phyloP scores from a whole-genome alignment of 1,140 invertebrate species.

The Parasteatoda tepidariorum region DNA sequence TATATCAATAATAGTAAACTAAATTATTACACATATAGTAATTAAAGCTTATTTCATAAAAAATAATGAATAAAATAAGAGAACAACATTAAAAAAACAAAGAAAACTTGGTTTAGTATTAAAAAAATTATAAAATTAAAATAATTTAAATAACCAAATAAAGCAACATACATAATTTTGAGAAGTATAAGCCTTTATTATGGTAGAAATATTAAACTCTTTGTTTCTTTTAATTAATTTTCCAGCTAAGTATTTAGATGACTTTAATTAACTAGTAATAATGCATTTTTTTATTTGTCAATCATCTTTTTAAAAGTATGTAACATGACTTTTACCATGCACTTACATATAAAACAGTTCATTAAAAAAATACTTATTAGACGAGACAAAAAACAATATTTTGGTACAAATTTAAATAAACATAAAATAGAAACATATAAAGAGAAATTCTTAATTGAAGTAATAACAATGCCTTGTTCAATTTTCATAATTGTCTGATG shows the following conservation, averaged over 20 bases:
- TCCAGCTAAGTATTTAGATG: too few species aligned
- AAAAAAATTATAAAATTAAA: too few species aligned
- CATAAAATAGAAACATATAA: not conserved
- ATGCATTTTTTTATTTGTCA: too few species aligned
- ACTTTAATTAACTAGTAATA: too few species aligned
- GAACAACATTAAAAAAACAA: not conserved
- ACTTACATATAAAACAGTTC: not conserved
- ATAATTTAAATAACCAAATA: too few species aligned
- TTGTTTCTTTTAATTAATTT: too few species aligned
- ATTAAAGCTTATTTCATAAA: not conserved
- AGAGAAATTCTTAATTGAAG: not conserved
- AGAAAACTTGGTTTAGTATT: too few species aligned
- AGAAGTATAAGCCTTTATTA: too few species aligned
- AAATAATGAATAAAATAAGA: not conserved
- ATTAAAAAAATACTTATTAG: not conserved
- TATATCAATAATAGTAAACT: not conserved
- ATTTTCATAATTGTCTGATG: not conserved
- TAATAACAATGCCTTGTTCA: not conserved
- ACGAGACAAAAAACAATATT: not conserved
- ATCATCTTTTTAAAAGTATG: too few species aligned
- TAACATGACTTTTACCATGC: not conserved
- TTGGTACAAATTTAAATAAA: not conserved
- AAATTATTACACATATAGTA: not conserved
- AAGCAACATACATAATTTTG: too few species aligned
- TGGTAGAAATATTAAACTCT: too few species aligned